Percentiles rank a stretch among this genome's conserved stretches.
phyloP scores from a whole-genome alignment of 2,888 invertebrate genomes.

The Drosophila atripex region DNA sequence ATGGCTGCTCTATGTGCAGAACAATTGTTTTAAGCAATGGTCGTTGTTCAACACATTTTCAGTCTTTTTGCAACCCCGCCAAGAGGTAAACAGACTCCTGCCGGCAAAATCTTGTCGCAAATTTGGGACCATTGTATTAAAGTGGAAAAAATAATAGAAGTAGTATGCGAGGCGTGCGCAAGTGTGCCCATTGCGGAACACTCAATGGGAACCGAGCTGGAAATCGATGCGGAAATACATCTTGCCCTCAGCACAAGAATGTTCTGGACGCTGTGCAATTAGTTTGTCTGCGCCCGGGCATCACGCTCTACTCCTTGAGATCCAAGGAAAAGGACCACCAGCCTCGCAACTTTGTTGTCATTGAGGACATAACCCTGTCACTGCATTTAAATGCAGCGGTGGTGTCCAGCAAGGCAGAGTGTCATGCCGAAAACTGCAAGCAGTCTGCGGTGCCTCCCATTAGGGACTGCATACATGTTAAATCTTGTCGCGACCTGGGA shows the following conservation, averaged over 20 bases:
- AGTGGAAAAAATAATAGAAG: background rate
- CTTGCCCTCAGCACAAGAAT: conserved; percentile 75
- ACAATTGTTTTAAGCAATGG: no score
- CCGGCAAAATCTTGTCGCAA: background rate
- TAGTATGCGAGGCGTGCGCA: conserved; percentile 87
- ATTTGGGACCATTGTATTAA: background rate
- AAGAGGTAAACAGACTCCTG: background rate
- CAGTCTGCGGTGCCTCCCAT: conserved; percentile 57
- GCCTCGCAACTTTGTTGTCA: conserved; percentile 89
- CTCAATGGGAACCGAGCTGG: conserved; percentile 89
- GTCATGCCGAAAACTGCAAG: conserved; percentile 69
- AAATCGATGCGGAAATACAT: conserved; percentile 71
- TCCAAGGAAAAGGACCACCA: conserved; percentile 87
- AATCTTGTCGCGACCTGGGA: conserved; percentile 63
- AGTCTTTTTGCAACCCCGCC: background rate
- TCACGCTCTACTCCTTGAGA: conserved; percentile 88
- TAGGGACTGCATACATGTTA: conserved; percentile 79
- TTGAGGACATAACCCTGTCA: conserved; percentile 83
- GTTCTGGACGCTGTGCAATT: conserved; percentile 83
- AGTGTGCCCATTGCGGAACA: conserved; percentile 90
- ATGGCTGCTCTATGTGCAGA: no score
- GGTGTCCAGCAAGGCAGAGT: conserved; percentile 64
- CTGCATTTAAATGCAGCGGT: conserved; percentile 81
- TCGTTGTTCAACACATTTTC: background rate
- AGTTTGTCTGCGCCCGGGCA: conserved; percentile 86